phyloP scores from a whole-genome alignment of 2,888 invertebrate species.

The Drosophila nr. fundita region DNA sequence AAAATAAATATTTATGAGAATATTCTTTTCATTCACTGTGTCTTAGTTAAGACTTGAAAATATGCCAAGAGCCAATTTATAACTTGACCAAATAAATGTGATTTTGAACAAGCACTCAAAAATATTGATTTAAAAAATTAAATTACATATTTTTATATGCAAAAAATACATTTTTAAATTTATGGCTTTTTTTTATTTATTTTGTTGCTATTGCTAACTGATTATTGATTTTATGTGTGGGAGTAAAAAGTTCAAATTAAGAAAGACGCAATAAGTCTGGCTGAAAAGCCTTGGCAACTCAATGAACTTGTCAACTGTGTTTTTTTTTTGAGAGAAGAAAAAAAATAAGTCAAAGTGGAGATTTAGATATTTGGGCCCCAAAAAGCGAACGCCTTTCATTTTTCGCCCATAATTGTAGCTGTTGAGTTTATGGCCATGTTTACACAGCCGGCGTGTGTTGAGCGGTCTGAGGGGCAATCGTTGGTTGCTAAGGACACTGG shows the following conservation, averaged over 20 bases:
- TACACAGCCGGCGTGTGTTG: constrained; percentile 50
- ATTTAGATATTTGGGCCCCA: constrained; percentile 16
- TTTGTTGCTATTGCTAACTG: not conserved
- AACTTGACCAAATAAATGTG: not conserved
- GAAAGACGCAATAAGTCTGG: not conserved
- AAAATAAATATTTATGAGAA: not conserved
- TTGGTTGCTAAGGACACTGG: constrained; percentile 4
- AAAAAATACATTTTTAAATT: too few species aligned
- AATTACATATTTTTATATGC: rapidly evolving
- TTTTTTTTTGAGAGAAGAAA: constrained; percentile 20
- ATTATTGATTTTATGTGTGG: not conserved
- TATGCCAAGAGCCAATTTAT: not conserved
- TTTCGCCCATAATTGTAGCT: constrained; percentile 50
- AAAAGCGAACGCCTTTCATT: constrained; percentile 52
- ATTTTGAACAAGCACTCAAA: not conserved
- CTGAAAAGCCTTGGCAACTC: not conserved
- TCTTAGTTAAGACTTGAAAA: not conserved
- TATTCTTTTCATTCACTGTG: not conserved
- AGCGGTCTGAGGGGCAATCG: not conserved
- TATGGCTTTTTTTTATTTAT: too few species aligned
- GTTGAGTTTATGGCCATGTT: constrained; percentile 70
- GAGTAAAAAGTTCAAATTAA: not conserved
- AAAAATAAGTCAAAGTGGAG: constrained; percentile 22
- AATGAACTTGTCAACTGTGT: constrained; percentile 17
- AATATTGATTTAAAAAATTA: not conserved